phyloP scores from a whole-genome alignment of 2,888 invertebrate genomes.

The Euspilapteryx auroguttella region DNA sequence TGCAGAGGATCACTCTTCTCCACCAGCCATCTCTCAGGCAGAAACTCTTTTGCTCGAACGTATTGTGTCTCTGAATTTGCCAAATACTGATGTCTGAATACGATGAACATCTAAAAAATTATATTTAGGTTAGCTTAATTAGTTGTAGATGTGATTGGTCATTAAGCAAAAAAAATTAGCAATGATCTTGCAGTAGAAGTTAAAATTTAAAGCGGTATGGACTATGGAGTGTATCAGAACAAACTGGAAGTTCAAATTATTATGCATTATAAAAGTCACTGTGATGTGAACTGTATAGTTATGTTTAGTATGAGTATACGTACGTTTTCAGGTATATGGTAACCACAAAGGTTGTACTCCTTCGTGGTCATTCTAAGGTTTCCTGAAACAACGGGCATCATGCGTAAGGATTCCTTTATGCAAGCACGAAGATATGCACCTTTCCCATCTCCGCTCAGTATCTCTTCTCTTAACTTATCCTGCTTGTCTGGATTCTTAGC shows the following conservation, averaged over 20 bases:
- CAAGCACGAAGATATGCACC: not conserved
- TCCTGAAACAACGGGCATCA: not conserved
- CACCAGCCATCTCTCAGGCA: slow-evolving; percentile 75
- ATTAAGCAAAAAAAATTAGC: too few relatives aligned
- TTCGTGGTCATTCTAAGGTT: not conserved
- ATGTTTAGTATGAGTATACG: too few relatives aligned
- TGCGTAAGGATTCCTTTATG: not conserved
- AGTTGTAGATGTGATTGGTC: too few relatives aligned
- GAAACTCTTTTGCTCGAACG: slow-evolving; percentile 61
- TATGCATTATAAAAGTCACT: too few relatives aligned
- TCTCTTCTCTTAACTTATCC: slow-evolving; percentile 42
- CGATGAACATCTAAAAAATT: not conserved
- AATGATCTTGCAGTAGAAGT: too few relatives aligned
- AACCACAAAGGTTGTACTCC: not conserved
- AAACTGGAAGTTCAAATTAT: too few relatives aligned
- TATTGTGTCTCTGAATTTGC: slow-evolving; percentile 67
- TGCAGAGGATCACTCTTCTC: slow-evolving; percentile 28
- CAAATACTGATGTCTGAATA: slow-evolving; percentile 41
- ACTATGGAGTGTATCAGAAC: too few relatives aligned
- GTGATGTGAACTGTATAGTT: too few relatives aligned
- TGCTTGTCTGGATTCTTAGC: slow-evolving; percentile 60
- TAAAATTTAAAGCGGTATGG: too few relatives aligned
- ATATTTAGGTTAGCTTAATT: too few relatives aligned
- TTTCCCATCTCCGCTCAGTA: slow-evolving; percentile 34
- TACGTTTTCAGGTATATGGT: not conserved